Evolutionary conservation across 2,113 vertebrate genomes (phyloP), one percentile per base, ranked within the genome.

Genomic region (Pungitius pungitius): DNA sequence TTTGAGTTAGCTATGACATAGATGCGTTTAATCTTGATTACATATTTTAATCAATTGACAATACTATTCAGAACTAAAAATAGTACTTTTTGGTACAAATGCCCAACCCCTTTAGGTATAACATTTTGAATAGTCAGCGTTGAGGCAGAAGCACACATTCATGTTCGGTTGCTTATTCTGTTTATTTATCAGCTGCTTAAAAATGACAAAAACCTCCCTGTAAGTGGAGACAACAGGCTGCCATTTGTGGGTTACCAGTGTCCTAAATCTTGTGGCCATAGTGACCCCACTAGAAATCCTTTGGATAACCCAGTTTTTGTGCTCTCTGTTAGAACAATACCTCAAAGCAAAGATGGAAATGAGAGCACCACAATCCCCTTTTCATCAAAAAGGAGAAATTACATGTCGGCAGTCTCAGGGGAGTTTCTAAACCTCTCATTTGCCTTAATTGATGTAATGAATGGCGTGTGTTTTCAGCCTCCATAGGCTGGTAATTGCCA

Each of bases 391-490:
- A 79, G 75, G 40, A 84, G 65, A 85, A 83, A 79, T 81, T 80
- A 89, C 79, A 68, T 88, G 89, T 90, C 73, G 59, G 87, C 79
- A 75, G 81, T 90, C 92, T 88, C 91, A 40, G 57, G 91, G 91
- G 92, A 91, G 77, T 85, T 83, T 85, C 90, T 85, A 90, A 92
- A 90, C 89, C 85, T 89, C 88, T 89, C 88, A 77, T 92, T 92
- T 92, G 85, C 85, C 80, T 87, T 94, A 93, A 93, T 94, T 94
- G 92, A 91, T 92, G 86, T 92, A 93, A 94, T 92, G 90, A 93
- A 91, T 89, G 81, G 83, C 88, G 77, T 87, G 73, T 80, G 85
- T 85, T 88, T 91, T 81, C 87, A 84, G 87, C 83, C 87, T 90
- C 89, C 84, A 63, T 85, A 87, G 87, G 86, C 81, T 81, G 78